Evolutionary conservation across 2,888 invertebrate species (phyloP).

Genomic region (Noctua janthina): DNA sequence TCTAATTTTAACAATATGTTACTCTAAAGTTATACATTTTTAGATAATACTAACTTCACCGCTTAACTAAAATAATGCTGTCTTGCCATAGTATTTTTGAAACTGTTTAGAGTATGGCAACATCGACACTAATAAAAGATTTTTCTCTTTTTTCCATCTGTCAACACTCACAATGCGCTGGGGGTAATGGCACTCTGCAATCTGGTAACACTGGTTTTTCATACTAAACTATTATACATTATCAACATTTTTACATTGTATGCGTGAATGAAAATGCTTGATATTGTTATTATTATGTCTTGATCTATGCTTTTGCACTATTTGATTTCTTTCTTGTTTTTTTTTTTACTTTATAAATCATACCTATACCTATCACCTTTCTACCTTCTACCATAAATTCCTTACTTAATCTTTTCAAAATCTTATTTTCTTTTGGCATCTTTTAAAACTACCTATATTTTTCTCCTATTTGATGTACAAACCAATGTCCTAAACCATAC

Average conservation of each 20-base stretch:
- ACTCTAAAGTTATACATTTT: slow-evolving; percentile 53
- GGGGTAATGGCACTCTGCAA: slow-evolving; percentile 89
- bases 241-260: slow-evolving; percentile 55
- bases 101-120: slow-evolving; percentile 66
- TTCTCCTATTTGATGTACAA: neutral
- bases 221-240: slow-evolving; percentile 79
- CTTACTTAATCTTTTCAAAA: neutral
- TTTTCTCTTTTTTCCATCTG: slow-evolving; percentile 88
- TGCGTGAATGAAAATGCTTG: slow-evolving; percentile 73
- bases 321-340: slow-evolving; percentile 29
- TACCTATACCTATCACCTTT: neutral
- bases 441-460: neutral
- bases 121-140: slow-evolving; percentile 83
- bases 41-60: slow-evolving; percentile 68
- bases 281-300: slow-evolving; percentile 69
- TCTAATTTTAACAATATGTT: slow-evolving; percentile 53
- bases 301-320: slow-evolving; percentile 58
- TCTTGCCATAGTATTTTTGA: slow-evolving; percentile 75
- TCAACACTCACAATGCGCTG: slow-evolving; percentile 87
- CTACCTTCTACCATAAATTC: neutral
- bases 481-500: neutral
- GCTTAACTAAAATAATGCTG: slow-evolving; percentile 78
- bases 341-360: slow-evolving; percentile 15
- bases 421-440: neutral
- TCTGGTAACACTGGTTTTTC: slow-evolving; percentile 89